phyloP scores from a whole-genome alignment of 1,140 invertebrate genomes.

The Ips typographus region DNA sequence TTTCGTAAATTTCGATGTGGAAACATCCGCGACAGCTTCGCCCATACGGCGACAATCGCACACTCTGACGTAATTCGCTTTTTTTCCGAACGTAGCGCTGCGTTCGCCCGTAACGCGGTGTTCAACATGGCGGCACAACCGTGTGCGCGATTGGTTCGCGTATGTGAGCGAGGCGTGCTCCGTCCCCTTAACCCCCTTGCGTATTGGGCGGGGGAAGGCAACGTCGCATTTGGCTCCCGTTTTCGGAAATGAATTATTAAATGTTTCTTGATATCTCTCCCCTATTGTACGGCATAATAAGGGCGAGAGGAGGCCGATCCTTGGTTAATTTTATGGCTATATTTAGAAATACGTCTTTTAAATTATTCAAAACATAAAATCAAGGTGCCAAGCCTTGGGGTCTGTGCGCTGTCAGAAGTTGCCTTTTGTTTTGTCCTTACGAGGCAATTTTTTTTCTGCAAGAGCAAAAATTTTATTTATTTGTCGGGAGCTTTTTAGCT shows the following conservation, averaged over 20 bases:
- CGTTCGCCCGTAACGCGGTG: conserved; percentile 32
- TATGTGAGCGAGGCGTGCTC: conserved; percentile 26
- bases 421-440: conserved; percentile 26
- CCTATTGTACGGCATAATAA: conserved; percentile 8
- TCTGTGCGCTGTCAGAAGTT: conserved; percentile 25
- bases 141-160: conserved; percentile 34
- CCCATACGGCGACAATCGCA: conserved; percentile 35
- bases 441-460: conserved; percentile 10
- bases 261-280: conserved; percentile 44
- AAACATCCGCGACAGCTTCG: conserved; percentile 37
- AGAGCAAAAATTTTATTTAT: too few species aligned
- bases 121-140: conserved; percentile 43
- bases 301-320: conserved; percentile 10
- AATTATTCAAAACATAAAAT: conserved; percentile 38
- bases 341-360: conserved; percentile 38
- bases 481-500: too few species aligned
- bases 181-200: conserved; percentile 1
- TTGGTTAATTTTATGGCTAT: conserved; percentile 42
- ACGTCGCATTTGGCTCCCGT: conserved; percentile 32
- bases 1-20: conserved; percentile 40
- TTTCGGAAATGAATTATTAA: conserved; percentile 44
- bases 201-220: conserved; percentile 27
- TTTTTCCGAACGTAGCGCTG: conserved; percentile 42
- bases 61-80: conserved; percentile 43
- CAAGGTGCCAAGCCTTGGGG: conserved; percentile 12